phyloP scores from a whole-genome alignment of 2,113 vertebrate species.

The Alaudala cheleensis region DNA sequence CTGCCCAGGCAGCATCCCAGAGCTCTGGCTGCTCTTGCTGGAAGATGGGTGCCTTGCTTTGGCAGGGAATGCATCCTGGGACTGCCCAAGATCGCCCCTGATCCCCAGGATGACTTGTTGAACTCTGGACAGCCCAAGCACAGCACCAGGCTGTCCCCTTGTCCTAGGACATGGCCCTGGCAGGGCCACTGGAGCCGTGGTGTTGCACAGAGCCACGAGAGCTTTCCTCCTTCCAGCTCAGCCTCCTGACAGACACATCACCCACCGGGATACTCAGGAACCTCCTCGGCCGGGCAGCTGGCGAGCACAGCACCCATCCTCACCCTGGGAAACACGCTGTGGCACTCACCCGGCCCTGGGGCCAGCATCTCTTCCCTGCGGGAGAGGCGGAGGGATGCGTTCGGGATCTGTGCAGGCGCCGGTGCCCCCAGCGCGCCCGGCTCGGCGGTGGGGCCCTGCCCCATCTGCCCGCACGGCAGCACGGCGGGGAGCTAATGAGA shows the following conservation, averaged over 20 bases:
- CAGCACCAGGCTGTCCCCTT: not conserved
- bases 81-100: not conserved
- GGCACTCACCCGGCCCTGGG: rapidly evolving
- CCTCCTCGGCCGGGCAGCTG: not conserved
- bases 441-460: not conserved
- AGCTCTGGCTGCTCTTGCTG: not conserved
- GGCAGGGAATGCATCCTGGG: not conserved
- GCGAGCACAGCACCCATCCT: rapidly evolving
- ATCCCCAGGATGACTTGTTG: not conserved
- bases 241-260: not conserved
- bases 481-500: slow-evolving; percentile 75
- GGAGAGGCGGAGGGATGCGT: rapidly evolving
- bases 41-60: not conserved
- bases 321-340: not conserved
- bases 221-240: not conserved
- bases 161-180: not conserved
- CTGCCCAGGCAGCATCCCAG: not conserved
- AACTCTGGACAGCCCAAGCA: not conserved
- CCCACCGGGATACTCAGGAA: rapidly evolving
- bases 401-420: rapidly evolving
- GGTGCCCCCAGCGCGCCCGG: not conserved
- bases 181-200: not conserved
- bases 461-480: slow-evolving; percentile 65
- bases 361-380: not conserved
- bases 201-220: rapidly evolving